These are phyloP conservation scores for Charanyca ferruginea DNA, from an alignment of 2,888 invertebrate species.

Conservation along the genomic window DNA sequence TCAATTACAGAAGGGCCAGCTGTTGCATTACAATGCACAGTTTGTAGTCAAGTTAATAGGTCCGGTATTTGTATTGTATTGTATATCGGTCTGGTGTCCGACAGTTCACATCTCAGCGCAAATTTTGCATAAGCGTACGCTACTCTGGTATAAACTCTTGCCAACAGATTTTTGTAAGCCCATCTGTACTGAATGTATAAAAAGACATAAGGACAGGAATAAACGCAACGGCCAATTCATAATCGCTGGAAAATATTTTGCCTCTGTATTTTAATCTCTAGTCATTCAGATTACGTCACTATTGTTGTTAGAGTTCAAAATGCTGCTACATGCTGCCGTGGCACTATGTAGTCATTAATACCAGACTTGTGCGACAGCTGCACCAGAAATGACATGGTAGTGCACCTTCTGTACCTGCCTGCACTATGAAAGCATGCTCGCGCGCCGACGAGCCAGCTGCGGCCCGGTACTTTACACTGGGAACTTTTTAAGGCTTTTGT, in stretches of 20 bases:
- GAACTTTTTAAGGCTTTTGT: constrained; percentile 60
- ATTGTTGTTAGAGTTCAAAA: background rate
- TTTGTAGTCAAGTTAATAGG: background rate
- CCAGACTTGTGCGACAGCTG: constrained; percentile 12
- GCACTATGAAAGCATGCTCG: constrained; percentile 30
- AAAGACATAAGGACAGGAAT: no score
- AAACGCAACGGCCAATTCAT: no score
- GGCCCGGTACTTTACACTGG: constrained; percentile 53
- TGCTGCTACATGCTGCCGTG: no score
- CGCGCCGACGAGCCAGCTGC: constrained; percentile 59
- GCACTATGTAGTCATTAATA: background rate
- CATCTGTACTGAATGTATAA: no score
- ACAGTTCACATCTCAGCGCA: no score
- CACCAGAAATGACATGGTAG: background rate
- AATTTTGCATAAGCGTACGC: no score
- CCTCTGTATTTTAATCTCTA: no score
- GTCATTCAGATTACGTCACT: no score
- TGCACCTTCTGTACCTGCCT: constrained; percentile 31
- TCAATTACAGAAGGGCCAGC: constrained; percentile 44
- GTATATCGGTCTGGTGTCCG: no score
- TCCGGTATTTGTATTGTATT: background rate
- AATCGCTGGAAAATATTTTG: no score
- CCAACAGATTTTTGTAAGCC: background rate
- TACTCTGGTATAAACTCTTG: background rate
- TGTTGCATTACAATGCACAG: constrained; percentile 6